Evolutionary conservation across 2,888 invertebrate genomes (phyloP).

Genomic region (Watsonalla binaria): DNA sequence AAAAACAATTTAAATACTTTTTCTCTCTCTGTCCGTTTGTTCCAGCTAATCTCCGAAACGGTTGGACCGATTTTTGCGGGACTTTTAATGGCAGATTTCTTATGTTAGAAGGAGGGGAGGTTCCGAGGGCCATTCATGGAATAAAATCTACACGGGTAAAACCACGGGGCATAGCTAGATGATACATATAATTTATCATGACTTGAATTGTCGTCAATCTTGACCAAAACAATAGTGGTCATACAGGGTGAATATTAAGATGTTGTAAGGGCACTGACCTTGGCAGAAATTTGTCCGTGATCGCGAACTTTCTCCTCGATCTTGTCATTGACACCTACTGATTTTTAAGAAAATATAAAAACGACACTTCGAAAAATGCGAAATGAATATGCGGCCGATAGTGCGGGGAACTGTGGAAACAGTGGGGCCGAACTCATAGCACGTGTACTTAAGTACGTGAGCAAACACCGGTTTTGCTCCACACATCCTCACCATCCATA

Average conservation of each 20-base stretch:
- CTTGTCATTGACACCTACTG: conserved; percentile 78
- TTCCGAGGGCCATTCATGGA: too few species aligned
- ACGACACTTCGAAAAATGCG: conserved; percentile 48
- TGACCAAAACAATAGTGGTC: too few species aligned
- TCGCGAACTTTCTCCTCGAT: conserved; percentile 74
- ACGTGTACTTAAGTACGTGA: conserved; percentile 45
- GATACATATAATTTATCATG: too few species aligned
- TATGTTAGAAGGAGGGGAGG: too few species aligned
- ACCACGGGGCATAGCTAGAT: too few species aligned
- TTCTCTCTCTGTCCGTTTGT: too few species aligned
- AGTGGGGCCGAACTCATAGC: conserved; percentile 35
- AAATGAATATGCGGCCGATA: conserved; percentile 48
- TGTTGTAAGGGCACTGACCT: conserved; percentile 48
- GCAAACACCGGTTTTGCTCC: conserved; percentile 32
- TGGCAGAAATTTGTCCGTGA: conserved; percentile 76
- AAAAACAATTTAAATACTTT: too few species aligned
- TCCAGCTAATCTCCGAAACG: too few species aligned
- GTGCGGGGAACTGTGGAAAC: conserved; percentile 31
- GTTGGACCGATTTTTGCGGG: too few species aligned
- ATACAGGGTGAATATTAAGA: background rate
- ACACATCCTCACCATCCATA: background rate
- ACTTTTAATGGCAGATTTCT: too few species aligned
- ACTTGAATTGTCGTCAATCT: too few species aligned
- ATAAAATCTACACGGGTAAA: too few species aligned
- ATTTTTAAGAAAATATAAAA: conserved; percentile 48